Base-by-base conservation (phyloP, 2,113 vertebrate species). In the Orthonyx spaldingii region DNA sequence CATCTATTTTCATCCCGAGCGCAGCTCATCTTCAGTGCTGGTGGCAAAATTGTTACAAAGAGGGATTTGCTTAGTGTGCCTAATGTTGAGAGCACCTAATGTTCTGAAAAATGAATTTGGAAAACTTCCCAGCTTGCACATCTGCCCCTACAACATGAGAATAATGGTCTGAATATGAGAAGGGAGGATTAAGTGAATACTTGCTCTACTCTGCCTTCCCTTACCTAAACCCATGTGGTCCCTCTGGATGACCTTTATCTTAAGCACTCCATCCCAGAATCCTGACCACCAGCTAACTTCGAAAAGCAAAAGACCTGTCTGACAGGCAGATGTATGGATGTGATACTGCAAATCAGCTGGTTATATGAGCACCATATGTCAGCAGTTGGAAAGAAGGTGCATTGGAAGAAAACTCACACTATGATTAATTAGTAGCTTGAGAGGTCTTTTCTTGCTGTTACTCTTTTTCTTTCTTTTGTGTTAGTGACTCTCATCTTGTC, bases 31-130 rank as follows among this genome's bases (percentile, higher is more conserved):
- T 79, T 90, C 69, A 72, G 30, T 42, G 90, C 88, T 96, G 37
- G 86, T 94, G 93, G 87, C 78, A 94, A 94, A 97, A 94, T 49
- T 83, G 81, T 94, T 95, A 93, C 93, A 95, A 96, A 93, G 94
- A 93, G 81, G 63, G 55, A 92, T 95, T 93, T 96, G 81, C 78
- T 95, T 83, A 85, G 87, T 70, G 47, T 2, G 22, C 66, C 92
- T 95, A 93, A 93, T 24, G 50, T 77, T 94, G 89, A 96, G 81
- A 91, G 85, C 70, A 96, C 96, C 96, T 97, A 96, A 96, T 97
- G 96, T 95, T 94, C 96, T 96, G 92, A 96, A 96, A 97, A 96
- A 97, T 95, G 66, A 94, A 91, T 91, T 87, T 97, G 96, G 96
- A 97, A 95, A 83, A 94, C 69, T 84, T 97, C 92, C 79, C 87